These are phyloP conservation scores for Nasonia longicornis DNA, from an alignment of 1,140 invertebrate species.

Conservation along the genomic window DNA sequence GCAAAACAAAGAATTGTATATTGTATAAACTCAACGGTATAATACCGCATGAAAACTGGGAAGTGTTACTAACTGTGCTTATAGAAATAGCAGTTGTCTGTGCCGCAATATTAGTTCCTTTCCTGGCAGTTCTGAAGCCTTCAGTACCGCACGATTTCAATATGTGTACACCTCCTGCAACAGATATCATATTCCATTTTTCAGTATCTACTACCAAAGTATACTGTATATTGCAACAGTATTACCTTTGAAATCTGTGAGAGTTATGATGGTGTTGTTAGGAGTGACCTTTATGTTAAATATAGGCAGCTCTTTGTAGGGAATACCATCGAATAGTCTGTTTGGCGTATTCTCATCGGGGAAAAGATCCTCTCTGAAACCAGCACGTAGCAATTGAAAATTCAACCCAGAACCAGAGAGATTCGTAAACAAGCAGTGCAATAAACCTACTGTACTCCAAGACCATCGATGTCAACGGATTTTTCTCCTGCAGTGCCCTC, in stretches of 20 bases:
- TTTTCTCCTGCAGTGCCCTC: conserved; percentile 79
- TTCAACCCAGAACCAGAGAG: neutral
- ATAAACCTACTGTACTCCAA: conserved; percentile 51
- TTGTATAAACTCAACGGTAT: neutral
- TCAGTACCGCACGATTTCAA: conserved; percentile 86
- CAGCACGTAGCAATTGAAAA: conserved; percentile 12
- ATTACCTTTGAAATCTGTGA: conserved; percentile 79
- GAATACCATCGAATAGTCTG: conserved; percentile 81
- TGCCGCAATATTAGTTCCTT: conserved; percentile 96
- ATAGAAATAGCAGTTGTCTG: conserved; percentile 90
- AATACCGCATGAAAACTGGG: neutral
- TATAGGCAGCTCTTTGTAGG: conserved; percentile 85
- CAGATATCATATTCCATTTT: neutral
- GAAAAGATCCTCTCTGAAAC: conserved; percentile 78
- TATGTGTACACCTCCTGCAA: conserved; percentile 71
- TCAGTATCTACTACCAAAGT: too few relatives aligned
- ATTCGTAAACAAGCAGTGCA: neutral
- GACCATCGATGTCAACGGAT: conserved; percentile 71
- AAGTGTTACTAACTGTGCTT: conserved; percentile 72
- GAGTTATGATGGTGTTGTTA: conserved; percentile 89
- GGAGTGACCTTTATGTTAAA: conserved; percentile 82
- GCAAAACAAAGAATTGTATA: conserved; percentile 59
- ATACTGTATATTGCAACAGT: neutral
- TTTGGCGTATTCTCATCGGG: conserved; percentile 80
- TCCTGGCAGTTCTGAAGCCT: conserved; percentile 94